Conservation (phyloP, 2,113 vertebrate species). For the Regulus satrapa region DNA sequence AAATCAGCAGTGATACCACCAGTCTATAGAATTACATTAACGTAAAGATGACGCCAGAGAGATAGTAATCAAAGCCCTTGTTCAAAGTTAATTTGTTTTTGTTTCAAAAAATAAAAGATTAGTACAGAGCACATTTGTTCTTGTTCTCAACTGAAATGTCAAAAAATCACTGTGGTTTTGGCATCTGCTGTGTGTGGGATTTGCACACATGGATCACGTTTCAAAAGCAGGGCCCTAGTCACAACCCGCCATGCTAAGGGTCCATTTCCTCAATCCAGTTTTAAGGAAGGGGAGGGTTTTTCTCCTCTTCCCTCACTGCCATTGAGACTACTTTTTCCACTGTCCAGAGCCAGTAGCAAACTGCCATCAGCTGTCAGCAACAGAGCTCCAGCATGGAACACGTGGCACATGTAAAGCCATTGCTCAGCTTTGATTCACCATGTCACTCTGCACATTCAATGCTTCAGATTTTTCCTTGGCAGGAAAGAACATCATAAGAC, state of each 20-base stretch:
- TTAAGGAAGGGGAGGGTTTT: neutral
- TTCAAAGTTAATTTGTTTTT: neutral
- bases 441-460: neutral
- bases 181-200: neutral
- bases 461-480: neutral
- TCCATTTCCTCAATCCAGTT: neutral
- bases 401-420: neutral
- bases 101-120: neutral
- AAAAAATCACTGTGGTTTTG: neutral
- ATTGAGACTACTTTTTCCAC: neutral
- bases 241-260: neutral
- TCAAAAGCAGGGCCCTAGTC: neutral
- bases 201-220: neutral
- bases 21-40: neutral
- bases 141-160: neutral
- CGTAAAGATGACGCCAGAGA: neutral
- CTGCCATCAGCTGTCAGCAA: neutral
- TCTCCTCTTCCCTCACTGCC: neutral
- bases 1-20: neutral
- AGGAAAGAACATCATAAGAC: neutral
- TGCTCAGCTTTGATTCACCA: neutral
- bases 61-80: neutral
- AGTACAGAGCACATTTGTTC: neutral
- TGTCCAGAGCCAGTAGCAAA: neutral
- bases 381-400: neutral